Percentiles rank a stretch among this genome's conserved stretches.
Conservation (phyloP, 2,888 invertebrate species). For the Glomeris marginata region DNA sequence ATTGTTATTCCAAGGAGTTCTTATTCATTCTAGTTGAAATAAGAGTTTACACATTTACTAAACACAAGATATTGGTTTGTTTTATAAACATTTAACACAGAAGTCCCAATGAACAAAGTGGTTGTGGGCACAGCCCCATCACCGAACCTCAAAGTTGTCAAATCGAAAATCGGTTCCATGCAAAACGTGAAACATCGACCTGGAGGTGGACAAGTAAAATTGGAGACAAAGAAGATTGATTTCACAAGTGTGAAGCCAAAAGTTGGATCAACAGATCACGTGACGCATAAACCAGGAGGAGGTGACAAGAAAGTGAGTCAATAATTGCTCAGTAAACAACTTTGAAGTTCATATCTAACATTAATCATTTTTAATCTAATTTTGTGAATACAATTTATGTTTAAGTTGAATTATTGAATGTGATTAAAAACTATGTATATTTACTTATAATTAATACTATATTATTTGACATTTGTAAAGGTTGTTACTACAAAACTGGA, state of each 20-base stretch:
- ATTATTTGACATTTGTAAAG: conserved; percentile 36
- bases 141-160: conserved; percentile 79
- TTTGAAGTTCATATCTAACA: not conserved
- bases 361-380: not conserved
- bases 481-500: conserved; percentile 71
- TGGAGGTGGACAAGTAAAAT: conserved; percentile 58
- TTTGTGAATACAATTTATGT: not conserved
- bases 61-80: not conserved
- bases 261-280: conserved; percentile 79
- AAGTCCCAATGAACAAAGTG: conserved; percentile 82
- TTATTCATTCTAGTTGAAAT: not conserved
- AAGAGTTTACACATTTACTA: conserved; percentile 4
- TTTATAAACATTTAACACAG: conserved; percentile 29
- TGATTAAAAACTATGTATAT: not conserved
- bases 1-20: not conserved
- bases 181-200: conserved; percentile 80
- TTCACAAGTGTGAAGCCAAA: conserved; percentile 68
- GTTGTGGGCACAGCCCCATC: conserved; percentile 85
- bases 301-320: conserved; percentile 58
- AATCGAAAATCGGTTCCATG: conserved; percentile 80
- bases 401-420: not conserved
- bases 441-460: not conserved
- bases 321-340: not conserved
- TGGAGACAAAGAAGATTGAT: conserved; percentile 72
- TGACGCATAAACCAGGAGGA: conserved; percentile 62